Evolutionary conservation across 2,113 vertebrate genomes (phyloP), one percentile per base, ranked within the genome.

Genomic region (Prinia subflava): DNA sequence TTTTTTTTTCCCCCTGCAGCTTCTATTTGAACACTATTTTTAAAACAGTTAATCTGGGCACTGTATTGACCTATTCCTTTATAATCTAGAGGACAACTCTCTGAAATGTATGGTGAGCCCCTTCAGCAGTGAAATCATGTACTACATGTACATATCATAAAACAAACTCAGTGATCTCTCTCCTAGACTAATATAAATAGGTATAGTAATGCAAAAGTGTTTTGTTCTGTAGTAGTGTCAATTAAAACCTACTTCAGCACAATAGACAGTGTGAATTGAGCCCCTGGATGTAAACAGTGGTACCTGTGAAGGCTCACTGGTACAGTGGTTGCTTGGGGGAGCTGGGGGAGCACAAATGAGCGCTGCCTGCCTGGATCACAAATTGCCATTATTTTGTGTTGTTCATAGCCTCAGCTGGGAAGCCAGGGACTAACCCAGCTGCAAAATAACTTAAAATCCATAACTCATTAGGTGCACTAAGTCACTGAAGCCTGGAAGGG

Each of bases 1-100:
- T 28, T 59, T 56, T 69, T 69, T 56, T 16, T 25, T 7, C 0
- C 0, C 5, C 18, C 14, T 62, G 6, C 7, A 57, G 8, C 33
- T 91, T 71, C 23, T 89, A 22, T 73, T 53, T 49, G 8, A 89
- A 60, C 6, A 9, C 7, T 69, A 6, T 5, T 69, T 70, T 87
- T 12, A n/a, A 84, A 85, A 47, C 30, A 90, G 20, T 41, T 92
- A 25, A 37, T 68, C 31, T 65, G 62, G 5, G 21, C 28, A 39
- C 9, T 62, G 33, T n/a, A 22, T 27, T 87, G 20, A 53, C 37
- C 31, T 82, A 3, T 94, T 56, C n/a, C 35, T 81, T 15, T 33
- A 0, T 30, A 60, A 57, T 28, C 41, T 80, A 63, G 55, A 69
- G n/a, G 25, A n/a, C 9, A 49, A 1, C 13, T 84, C 24, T 67